These are phyloP conservation scores for Columbina picui DNA, from an alignment of 2,113 vertebrate genomes.

Conservation along the genomic window DNA sequence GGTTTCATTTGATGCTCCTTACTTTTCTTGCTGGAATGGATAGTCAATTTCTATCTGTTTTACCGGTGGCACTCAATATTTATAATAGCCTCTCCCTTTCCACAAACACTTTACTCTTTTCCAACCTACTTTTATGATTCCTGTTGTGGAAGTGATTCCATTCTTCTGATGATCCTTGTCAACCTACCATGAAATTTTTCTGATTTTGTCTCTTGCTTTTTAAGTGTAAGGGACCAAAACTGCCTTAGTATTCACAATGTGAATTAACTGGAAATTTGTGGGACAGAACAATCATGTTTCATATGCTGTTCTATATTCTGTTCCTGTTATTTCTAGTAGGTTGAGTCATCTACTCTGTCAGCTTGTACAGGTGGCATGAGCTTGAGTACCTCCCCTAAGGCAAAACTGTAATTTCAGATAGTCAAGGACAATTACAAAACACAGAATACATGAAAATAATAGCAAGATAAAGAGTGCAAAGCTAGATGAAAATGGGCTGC, in stretches of 20 bases:
- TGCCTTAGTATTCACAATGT: rapidly evolving
- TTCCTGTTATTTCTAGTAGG: neutral
- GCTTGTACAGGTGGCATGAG: neutral
- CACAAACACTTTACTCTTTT: neutral
- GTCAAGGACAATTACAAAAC: neutral
- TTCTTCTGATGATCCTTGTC: neutral
- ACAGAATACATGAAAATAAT: neutral
- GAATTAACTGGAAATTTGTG: neutral
- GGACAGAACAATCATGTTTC: neutral
- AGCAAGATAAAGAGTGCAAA: neutral
- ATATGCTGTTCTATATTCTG: neutral
- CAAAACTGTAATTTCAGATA: neutral
- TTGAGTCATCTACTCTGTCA: neutral
- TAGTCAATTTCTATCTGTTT: neutral
- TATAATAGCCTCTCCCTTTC: neutral
- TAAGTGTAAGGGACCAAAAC: too few relatives aligned
- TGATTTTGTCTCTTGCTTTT: neutral
- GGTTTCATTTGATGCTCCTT: too few relatives aligned
- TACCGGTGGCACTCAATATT: rapidly evolving
- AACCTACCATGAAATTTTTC: neutral
- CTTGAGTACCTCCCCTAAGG: neutral
- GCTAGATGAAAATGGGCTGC: neutral
- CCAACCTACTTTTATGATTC: neutral
- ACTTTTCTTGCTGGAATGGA: neutral
- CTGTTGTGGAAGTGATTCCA: neutral